These are phyloP conservation scores for Galaxea fascicularis DNA, from an alignment of 92 coral and sea anemone genomes.

Conservation along the genomic window DNA sequence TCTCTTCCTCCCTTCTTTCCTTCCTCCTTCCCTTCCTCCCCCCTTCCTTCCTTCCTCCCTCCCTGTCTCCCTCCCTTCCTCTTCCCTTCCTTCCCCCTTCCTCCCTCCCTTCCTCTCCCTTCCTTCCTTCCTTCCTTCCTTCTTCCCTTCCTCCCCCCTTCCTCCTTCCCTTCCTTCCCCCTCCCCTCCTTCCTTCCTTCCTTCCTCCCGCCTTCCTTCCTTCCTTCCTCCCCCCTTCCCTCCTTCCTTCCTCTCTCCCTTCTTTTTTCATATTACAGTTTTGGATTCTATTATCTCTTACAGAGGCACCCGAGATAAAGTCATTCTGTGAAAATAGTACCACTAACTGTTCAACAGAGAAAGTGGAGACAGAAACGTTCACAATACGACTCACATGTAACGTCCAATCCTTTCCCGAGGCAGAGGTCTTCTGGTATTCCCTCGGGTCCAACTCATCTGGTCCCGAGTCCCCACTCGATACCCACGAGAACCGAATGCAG, in stretches of 20 bases:
- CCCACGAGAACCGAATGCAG: neutral
- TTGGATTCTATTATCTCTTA: neutral
- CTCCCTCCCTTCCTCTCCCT: too few species aligned
- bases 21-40: neutral
- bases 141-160: too few species aligned
- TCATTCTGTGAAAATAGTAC: conserved; percentile 60
- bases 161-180: neutral
- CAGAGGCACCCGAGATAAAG: conserved; percentile 12
- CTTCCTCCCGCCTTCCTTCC: neutral
- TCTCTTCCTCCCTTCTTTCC: neutral
- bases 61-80: neutral
- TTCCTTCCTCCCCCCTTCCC: neutral
- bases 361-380: conserved; percentile 61
- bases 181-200: neutral
- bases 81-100: neutral
- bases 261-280: neutral
- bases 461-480: conserved; percentile 13
- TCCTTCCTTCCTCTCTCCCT: neutral
- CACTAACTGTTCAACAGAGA: conserved; percentile 50
- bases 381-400: conserved; percentile 61
- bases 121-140: too few species aligned
- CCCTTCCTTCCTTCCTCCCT: neutral
- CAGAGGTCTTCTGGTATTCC: conserved; percentile 66
- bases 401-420: conserved; percentile 78
- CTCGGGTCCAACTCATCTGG: neutral